A percentile compares a stretch with the other conserved stretches of the same genome.
Evolutionary conservation across 1,140 invertebrate species (phyloP).

Genomic region (Papilio helenus): DNA sequence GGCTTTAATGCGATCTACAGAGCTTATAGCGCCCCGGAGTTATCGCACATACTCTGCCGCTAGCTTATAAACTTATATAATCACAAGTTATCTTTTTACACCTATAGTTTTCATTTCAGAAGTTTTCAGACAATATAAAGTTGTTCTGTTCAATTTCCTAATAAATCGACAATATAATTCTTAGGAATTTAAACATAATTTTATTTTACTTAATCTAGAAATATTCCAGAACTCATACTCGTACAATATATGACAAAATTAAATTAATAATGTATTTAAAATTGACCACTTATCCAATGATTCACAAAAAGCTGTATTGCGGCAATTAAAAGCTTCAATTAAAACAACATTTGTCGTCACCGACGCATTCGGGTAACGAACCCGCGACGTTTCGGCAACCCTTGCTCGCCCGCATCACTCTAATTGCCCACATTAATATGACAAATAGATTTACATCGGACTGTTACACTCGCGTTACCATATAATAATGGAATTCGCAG

Average conservation of each 20-base stretch:
- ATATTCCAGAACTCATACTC: too few relatives aligned
- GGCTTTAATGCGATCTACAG: constrained; percentile 47
- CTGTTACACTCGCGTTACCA: constrained; percentile 51
- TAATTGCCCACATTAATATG: constrained; percentile 79
- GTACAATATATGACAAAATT: too few relatives aligned
- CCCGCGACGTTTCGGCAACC: constrained; percentile 59
- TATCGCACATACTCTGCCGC: constrained; percentile 29
- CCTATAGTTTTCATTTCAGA: not conserved
- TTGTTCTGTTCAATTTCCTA: too few relatives aligned
- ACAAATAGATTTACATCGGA: constrained; percentile 78
- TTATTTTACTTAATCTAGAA: too few relatives aligned
- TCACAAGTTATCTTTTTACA: not conserved
- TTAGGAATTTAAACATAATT: too few relatives aligned
- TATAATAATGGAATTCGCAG: constrained; percentile 31
- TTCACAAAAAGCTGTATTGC: constrained; percentile 42
- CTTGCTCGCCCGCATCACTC: constrained; percentile 67
- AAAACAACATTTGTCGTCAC: constrained; percentile 42
- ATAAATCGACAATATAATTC: too few relatives aligned
- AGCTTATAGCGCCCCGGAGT: constrained; percentile 49
- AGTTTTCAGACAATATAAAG: too few relatives aligned
- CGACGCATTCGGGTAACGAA: constrained; percentile 53
- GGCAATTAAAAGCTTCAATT: constrained; percentile 63
- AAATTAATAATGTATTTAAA: not conserved
- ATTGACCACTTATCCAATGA: constrained; percentile 40
- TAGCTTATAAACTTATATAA: not conserved